These are phyloP conservation scores for Callorhinus ursinus DNA, from an alignment of 2,113 vertebrate genomes.

Conservation along the genomic window DNA sequence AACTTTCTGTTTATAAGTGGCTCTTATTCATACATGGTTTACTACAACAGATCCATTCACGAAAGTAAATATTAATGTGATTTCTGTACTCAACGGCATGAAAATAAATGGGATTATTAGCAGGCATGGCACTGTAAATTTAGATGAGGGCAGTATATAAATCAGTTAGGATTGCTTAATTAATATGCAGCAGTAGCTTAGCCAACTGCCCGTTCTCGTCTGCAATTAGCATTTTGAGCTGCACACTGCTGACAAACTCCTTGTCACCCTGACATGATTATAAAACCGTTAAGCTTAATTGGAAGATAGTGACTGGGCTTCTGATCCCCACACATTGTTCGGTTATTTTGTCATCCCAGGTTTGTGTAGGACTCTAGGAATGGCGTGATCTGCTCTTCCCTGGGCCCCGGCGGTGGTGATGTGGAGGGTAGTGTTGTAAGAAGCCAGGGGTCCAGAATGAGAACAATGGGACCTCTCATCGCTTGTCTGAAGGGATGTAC, in stretches of 20 bases:
- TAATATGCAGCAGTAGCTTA: conserved; percentile 68
- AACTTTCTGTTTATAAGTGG: not conserved
- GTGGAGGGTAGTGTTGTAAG: fast-evolving
- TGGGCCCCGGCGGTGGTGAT: too few relatives aligned
- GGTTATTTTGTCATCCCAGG: conserved; percentile 21
- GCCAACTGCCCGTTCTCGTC: conserved; percentile 73
- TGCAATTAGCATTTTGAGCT: conserved; percentile 80
- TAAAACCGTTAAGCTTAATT: conserved; percentile 68
- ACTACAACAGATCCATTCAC: conserved; percentile 69
- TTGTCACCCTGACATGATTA: conserved; percentile 57
- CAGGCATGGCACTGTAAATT: conserved; percentile 32
- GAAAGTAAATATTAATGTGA: conserved; percentile 84
- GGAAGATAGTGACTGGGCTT: conserved; percentile 76
- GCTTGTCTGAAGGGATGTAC: not conserved
- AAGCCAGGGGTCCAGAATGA: not conserved
- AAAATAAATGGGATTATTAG: conserved; percentile 74
- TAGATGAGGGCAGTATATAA: conserved; percentile 78
- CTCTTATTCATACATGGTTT: conserved; percentile 44
- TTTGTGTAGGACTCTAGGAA: conserved; percentile 41
- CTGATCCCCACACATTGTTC: conserved; percentile 73
- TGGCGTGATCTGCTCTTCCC: not conserved
- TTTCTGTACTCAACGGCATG: conserved; percentile 72
- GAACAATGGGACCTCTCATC: not conserved
- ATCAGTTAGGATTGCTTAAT: conserved; percentile 70
- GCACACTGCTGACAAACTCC: conserved; percentile 72